A percentile compares a stretch with the other conserved stretches of the same genome.
Conservation (phyloP, 2,888 invertebrate species). For the Loripinus fragilis region DNA sequence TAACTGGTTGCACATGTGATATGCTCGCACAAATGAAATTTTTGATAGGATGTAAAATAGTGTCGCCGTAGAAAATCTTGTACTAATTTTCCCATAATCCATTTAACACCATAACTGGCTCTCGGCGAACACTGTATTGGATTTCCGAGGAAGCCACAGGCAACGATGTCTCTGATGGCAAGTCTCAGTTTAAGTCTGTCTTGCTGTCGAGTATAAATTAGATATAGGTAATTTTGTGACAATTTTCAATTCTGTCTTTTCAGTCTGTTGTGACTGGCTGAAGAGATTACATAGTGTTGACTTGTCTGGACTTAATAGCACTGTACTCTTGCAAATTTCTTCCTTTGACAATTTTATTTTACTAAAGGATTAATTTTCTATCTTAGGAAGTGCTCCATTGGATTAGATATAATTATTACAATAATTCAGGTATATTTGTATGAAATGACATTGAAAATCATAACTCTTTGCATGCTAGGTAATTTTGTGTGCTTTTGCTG, state of each 20-base stretch:
- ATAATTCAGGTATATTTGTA: no score
- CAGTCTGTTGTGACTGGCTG: conserved; percentile 1
- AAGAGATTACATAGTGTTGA: conserved; percentile 4
- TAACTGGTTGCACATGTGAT: no score
- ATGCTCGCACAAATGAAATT: no score
- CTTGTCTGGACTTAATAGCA: neutral
- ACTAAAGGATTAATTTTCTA: conserved; percentile 2
- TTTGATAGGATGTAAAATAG: no score
- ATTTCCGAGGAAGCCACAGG: conserved; percentile 1
- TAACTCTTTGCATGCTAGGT: no score
- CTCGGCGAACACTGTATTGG: neutral
- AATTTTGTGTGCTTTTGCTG: no score
- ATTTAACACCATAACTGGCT: no score
- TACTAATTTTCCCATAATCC: no score
- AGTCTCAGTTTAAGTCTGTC: neutral
- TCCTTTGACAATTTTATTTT: neutral
- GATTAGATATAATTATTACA: no score
- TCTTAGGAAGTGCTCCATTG: neutral
- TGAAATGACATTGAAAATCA: no score
- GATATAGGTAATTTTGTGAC: conserved; percentile 10
- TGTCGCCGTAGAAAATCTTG: no score
- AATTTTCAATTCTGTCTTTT: conserved; percentile 12
- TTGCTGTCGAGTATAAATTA: neutral
- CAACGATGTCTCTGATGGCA: neutral
- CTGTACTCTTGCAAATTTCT: neutral